Base-by-base conservation (phyloP, 2,888 invertebrate genomes). In the Muschampia plurimacula region DNA sequence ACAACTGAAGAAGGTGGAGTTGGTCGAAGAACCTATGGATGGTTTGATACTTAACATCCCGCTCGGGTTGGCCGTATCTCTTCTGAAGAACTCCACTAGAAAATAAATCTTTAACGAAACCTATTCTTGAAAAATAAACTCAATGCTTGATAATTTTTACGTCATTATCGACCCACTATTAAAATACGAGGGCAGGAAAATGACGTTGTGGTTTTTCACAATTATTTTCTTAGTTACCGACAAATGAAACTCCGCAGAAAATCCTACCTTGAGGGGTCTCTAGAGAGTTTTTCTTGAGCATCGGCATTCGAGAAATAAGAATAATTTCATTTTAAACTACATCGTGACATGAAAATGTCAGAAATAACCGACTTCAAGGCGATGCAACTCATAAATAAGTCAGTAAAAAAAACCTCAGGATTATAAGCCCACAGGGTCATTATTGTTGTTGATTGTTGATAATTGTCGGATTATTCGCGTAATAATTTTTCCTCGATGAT, bases 281-380 rank as follows among this genome's bases (percentile, higher is more conserved):
- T 69, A 32, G 69, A 28, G 55, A 44, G 49, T 49, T 32, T 15
- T 59, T 60, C 68, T 68, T 60, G 69, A 62, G 8, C 10, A 69
- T 32, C 55, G 55, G 32, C 57, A 57, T 64, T 70, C 62, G 39
- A 64, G 8, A 12, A 70, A 63, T 55, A 52, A 69, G 15, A 41
- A 64, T 64, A 70, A 70, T 64, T 70, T n/a, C 52, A 41, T 69
- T 69, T 62, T 49, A 39, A 49, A 66, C 52, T 22, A 36, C 39
- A 52, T 32, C 13, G 62, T 62, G n/a, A 9, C 8, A 62, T 62
- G 15, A 62, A 15, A 41, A 2, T n/a, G 36, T 39, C 0, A 62
- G 36, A 62, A 67, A 46, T 28, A 15, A 46, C 10, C 1, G 22
- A 39, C 55, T 60, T 8, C 36, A 69, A 60, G 62, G 68, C 15